These are phyloP conservation scores for Trogon melanurus DNA, from an alignment of 2,113 vertebrate genomes.

Conservation along the genomic window DNA sequence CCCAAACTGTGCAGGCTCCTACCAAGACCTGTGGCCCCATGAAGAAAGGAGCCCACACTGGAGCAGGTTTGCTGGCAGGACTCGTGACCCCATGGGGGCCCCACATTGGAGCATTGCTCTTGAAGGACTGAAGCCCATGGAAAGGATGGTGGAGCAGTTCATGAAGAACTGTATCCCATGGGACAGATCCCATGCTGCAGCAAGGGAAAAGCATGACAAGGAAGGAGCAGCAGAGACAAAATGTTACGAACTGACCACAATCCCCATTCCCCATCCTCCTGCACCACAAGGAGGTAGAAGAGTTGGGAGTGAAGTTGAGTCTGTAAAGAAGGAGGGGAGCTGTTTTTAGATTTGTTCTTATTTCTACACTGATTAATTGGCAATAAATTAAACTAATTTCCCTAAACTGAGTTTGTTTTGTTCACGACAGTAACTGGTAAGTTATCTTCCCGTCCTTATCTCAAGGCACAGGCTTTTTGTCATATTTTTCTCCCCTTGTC, in stretches of 20 bases:
- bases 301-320: not conserved
- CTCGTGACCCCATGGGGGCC: no score
- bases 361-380: not conserved
- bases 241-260: not conserved
- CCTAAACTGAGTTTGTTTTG: not conserved
- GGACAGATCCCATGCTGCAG: not conserved
- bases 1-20: not conserved
- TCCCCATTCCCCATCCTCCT: not conserved
- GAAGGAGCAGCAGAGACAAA: not conserved
- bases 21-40: not conserved
- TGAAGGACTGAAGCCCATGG: not conserved
- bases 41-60: not conserved
- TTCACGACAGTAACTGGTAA: not conserved
- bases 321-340: not conserved
- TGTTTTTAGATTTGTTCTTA: not conserved
- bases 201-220: not conserved
- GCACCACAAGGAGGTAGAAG: not conserved
- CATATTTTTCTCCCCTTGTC: not conserved
- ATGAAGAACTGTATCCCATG: not conserved
- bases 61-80: not conserved
- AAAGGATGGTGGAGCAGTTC: not conserved
- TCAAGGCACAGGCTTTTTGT: not conserved
- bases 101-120: rapidly evolving
- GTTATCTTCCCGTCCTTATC: not conserved
- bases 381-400: not conserved